Conservation (phyloP, 37 sponge, comb jelly and placozoan species). For the Chondrosia reniformis region DNA sequence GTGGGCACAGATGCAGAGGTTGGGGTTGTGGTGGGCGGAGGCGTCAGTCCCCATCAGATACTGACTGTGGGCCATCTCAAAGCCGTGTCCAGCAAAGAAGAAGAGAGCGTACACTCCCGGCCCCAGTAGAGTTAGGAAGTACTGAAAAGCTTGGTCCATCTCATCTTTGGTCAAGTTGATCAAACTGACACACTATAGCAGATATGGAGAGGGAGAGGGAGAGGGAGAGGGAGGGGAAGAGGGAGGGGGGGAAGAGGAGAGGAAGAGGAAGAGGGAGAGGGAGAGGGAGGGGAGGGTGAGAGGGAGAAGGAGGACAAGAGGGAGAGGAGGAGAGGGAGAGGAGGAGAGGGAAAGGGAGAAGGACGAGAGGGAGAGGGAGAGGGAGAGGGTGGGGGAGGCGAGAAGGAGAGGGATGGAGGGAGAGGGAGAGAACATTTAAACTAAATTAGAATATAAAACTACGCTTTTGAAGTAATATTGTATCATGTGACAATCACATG, state of each 20-base stretch:
- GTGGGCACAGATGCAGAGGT: slow-evolving; percentile 87
- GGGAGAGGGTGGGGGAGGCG: too few species aligned
- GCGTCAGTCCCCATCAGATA: slow-evolving; percentile 96
- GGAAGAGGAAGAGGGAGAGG: not conserved
- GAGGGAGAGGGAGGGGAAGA: slow-evolving; percentile 20
- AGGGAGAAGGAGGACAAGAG: too few species aligned
- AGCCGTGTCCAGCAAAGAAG: slow-evolving; percentile 99
- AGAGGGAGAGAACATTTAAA: too few species aligned
- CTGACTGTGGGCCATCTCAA: slow-evolving; percentile 80
- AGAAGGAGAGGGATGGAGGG: too few species aligned
- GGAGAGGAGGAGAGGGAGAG: too few species aligned
- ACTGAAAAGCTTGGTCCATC: slow-evolving; percentile 84
- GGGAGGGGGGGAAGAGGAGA: slow-evolving; percentile 12
- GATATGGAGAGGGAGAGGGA: not conserved
- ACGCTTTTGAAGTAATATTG: too few species aligned
- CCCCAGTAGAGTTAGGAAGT: slow-evolving; percentile 29
- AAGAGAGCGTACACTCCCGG: slow-evolving; percentile 90
- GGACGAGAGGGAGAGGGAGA: too few species aligned
- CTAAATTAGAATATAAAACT: too few species aligned
- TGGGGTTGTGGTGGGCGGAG: slow-evolving; percentile 68
- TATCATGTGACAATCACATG: not conserved
- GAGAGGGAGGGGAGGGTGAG: not conserved
- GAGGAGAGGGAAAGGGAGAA: too few species aligned
- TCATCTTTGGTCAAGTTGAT: slow-evolving; percentile 89
- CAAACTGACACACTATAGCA: slow-evolving; percentile 72